phyloP scores from a whole-genome alignment of 2,113 vertebrate species.

The Brachyhypopomus occidentalis region DNA sequence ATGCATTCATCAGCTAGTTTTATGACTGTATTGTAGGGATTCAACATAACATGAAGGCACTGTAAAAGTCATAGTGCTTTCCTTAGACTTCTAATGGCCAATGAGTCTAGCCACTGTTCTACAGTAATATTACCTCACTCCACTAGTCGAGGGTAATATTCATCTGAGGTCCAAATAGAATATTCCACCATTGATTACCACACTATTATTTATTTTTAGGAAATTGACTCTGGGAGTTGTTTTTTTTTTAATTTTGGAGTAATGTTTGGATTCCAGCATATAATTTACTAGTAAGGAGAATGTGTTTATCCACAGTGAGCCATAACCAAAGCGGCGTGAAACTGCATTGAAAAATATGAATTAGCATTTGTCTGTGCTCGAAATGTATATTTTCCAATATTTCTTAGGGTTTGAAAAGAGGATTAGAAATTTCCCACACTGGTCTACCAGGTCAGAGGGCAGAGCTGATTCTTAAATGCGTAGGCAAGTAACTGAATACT shows the following conservation, averaged over 20 bases:
- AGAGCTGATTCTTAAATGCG: constrained; percentile 67
- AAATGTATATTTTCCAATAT: constrained; percentile 43
- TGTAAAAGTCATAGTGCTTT: constrained; percentile 59
- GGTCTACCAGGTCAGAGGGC: constrained; percentile 70
- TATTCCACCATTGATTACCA: constrained; percentile 19
- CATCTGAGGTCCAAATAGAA: constrained; percentile 28
- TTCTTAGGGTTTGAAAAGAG: constrained; percentile 68
- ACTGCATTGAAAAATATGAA: constrained; percentile 7
- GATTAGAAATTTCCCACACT: constrained; percentile 73
- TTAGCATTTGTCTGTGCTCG: constrained; percentile 4
- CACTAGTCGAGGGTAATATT: constrained; percentile 36
- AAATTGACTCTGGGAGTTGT: no score
- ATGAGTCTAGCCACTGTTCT: constrained; percentile 22
- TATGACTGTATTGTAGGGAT: constrained; percentile 72
- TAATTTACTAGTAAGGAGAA: background rate
- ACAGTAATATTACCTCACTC: constrained; percentile 13
- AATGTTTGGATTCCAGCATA: background rate
- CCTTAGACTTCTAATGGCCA: constrained; percentile 41
- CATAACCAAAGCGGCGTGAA: background rate
- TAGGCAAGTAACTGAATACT: constrained; percentile 67
- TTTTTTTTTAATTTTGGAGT: background rate
- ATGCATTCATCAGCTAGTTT: constrained; percentile 73
- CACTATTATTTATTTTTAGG: constrained; percentile 1
- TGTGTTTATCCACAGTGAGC: constrained; percentile 8
- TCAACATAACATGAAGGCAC: constrained; percentile 67